Evolutionary conservation across 2,113 vertebrate genomes (phyloP).

Genomic region (Anthoscopus minutus): DNA sequence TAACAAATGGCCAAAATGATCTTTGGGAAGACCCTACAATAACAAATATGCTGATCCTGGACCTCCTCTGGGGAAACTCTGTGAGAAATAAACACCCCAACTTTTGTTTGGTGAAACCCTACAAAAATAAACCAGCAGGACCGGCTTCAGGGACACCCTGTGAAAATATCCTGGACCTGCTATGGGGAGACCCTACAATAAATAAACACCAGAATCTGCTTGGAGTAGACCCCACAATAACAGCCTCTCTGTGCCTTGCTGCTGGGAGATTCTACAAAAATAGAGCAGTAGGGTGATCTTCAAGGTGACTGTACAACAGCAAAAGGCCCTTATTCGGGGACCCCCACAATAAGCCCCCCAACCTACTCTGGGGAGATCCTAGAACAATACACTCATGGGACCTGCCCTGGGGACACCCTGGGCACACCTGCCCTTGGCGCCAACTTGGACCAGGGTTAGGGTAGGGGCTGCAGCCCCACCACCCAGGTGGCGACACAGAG

Average conservation of each 20-base stretch:
- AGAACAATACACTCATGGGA: neutral
- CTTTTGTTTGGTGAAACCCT: neutral
- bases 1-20: neutral
- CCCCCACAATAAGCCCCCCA: neutral
- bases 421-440: neutral
- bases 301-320: neutral
- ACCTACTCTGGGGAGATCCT: neutral
- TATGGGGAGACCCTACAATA: neutral
- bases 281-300: neutral
- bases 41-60: neutral
- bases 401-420: neutral
- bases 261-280: neutral
- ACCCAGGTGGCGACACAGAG: neutral
- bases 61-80: neutral
- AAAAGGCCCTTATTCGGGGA: neutral
- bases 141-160: neutral
- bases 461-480: neutral
- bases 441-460: neutral
- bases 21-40: neutral
- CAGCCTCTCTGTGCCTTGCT: too few relatives aligned
- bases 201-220: neutral
- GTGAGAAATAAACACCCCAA: neutral
- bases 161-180: neutral
- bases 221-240: neutral
- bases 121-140: neutral